Conservation (phyloP, 2,888 invertebrate genomes). For the Drosophila paramelanica region DNA sequence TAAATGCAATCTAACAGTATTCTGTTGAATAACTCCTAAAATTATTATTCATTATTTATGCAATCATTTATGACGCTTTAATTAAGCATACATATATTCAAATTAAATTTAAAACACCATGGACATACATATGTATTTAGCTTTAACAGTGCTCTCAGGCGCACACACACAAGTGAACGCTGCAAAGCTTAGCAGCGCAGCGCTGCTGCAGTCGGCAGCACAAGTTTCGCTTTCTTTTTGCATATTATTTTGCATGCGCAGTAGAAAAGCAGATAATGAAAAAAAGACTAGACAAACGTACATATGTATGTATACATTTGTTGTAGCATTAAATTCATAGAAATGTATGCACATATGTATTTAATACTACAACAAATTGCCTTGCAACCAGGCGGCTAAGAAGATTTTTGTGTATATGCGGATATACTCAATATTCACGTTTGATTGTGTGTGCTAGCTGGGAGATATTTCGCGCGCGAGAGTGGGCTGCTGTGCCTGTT, state of each 20-base stretch:
- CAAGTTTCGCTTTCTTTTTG: conserved; percentile 80
- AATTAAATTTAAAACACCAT: not conserved
- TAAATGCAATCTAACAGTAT: conserved; percentile 39
- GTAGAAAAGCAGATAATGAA: conserved; percentile 59
- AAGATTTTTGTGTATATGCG: conserved; percentile 43
- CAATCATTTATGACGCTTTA: conserved; percentile 50
- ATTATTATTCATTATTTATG: conserved; percentile 54
- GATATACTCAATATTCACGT: not conserved
- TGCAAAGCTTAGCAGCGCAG: conserved; percentile 24
- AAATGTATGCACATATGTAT: conserved; percentile 24
- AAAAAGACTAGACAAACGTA: conserved; percentile 33
- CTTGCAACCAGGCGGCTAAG: conserved; percentile 58
- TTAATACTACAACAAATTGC: conserved; percentile 40
- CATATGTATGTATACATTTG: conserved; percentile 7
- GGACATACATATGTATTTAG: conserved; percentile 3
- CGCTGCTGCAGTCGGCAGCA: conserved; percentile 31
- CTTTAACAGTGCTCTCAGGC: conserved; percentile 10
- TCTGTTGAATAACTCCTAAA: conserved; percentile 48
- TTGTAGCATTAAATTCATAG: not conserved
- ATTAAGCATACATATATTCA: conserved; percentile 43
- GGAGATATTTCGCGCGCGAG: conserved; percentile 30
- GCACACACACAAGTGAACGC: conserved; percentile 3
- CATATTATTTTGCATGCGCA: conserved; percentile 80
- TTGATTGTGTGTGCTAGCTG: conserved; percentile 9
- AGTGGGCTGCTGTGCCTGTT: conserved; percentile 34